phyloP scores from a whole-genome alignment of 2,888 invertebrate species.

The Drosophila falleni region DNA sequence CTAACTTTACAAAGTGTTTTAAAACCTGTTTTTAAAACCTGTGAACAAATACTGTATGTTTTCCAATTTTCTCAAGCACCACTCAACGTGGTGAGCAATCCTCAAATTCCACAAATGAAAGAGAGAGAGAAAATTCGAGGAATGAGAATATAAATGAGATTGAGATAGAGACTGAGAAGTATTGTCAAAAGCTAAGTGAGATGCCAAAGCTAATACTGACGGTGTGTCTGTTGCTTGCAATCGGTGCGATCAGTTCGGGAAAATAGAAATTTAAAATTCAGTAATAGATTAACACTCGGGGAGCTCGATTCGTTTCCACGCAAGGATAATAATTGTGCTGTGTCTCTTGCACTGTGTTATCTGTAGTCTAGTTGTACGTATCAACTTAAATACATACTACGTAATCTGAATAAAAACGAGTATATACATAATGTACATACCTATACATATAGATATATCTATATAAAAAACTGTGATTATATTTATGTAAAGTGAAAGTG shows the following conservation, averaged over 20 bases:
- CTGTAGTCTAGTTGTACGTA: conserved; percentile 74
- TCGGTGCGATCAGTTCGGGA: conserved; percentile 31
- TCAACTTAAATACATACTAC: conserved; percentile 15
- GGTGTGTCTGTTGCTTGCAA: background rate
- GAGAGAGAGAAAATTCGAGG: background rate
- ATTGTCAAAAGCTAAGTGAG: conserved; percentile 1
- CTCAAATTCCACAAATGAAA: background rate
- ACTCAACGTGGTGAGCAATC: background rate
- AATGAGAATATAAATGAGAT: background rate
- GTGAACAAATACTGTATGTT: background rate
- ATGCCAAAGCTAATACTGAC: background rate
- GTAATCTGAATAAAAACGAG: conserved; percentile 3
- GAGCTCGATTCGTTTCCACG: conserved; percentile 74
- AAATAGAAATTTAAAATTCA: conserved; percentile 39
- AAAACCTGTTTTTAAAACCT: background rate
- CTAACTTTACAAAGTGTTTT: background rate
- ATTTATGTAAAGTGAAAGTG: conserved; percentile 36
- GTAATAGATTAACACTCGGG: conserved; percentile 82
- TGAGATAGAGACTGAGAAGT: background rate
- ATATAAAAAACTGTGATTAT: background rate
- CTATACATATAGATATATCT: conserved; percentile 20
- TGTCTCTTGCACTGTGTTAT: conserved; percentile 59
- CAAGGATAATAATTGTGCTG: conserved; percentile 60
- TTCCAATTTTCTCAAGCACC: background rate
- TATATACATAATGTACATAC: conserved; percentile 17